Conservation (phyloP, 2,888 invertebrate genomes). For the Dynastes hyllus region DNA sequence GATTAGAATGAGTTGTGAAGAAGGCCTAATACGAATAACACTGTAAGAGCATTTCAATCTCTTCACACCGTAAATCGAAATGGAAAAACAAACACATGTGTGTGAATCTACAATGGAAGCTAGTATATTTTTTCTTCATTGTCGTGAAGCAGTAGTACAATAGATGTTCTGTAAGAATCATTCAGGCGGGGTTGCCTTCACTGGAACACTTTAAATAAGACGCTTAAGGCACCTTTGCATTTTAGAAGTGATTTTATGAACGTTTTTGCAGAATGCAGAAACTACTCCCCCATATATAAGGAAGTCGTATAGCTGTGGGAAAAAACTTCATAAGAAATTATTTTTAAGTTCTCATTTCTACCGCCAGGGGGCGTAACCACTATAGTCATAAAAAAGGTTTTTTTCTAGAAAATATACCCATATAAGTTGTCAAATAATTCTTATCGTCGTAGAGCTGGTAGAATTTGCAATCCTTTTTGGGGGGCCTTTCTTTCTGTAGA, state of each 20-base stretch:
- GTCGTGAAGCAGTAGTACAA: neutral
- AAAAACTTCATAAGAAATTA: no score
- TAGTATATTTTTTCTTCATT: neutral
- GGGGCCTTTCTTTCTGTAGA: no score
- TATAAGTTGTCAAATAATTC: no score
- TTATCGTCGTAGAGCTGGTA: no score
- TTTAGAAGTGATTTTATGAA: neutral
- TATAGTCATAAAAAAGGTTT: no score
- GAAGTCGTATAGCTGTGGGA: no score
- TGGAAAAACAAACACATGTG: slow-evolving; percentile 1
- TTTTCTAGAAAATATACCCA: no score
- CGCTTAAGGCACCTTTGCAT: neutral
- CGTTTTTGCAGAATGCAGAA: neutral
- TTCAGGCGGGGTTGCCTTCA: neutral
- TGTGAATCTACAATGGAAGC: slow-evolving; percentile 5
- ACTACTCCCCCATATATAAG: no score
- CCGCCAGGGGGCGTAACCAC: no score
- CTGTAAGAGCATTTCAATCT: neutral
- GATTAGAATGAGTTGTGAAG: neutral
- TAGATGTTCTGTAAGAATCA: neutral
- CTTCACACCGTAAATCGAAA: neutral
- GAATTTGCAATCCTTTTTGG: no score
- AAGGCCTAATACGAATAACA: neutral
- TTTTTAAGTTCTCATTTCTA: no score
- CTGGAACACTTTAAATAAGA: neutral